Conservation (phyloP, 2,888 invertebrate genomes). For the Disparrhopalites patrizii region DNA sequence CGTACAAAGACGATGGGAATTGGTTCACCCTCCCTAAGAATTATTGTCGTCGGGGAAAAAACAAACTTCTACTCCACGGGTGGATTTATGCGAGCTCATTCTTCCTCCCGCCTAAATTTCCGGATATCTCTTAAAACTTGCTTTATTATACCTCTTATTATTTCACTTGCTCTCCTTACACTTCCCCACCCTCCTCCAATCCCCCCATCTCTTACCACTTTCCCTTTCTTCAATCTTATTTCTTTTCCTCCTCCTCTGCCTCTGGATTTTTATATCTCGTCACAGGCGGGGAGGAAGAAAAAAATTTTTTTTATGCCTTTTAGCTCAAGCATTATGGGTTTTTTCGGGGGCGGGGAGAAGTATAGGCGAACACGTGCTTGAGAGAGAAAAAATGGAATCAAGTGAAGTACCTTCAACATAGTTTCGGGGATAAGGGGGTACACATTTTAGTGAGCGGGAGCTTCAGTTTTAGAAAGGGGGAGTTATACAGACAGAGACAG, state of each 20-base stretch:
- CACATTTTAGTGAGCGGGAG: too few species aligned
- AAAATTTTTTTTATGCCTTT: neutral
- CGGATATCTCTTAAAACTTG: conserved; percentile 2
- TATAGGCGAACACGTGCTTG: too few species aligned
- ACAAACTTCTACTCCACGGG: conserved; percentile 9
- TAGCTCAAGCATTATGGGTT: neutral
- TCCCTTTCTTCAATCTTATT: too few species aligned
- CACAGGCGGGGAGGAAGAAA: too few species aligned
- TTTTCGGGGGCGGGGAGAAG: neutral
- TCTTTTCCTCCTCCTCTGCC: neutral
- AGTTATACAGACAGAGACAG: too few species aligned
- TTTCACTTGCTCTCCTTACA: neutral
- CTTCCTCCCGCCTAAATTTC: neutral
- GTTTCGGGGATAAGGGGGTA: too few species aligned
- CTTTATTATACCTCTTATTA: conserved; percentile 9
- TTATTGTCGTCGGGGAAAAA: neutral
- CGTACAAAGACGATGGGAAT: neutral
- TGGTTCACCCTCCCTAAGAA: neutral
- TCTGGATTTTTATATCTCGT: too few species aligned
- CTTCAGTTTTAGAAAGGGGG: too few species aligned
- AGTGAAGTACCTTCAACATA: too few species aligned
- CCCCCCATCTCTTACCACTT: neutral
- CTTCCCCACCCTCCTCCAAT: neutral
- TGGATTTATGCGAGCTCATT: conserved; percentile 1
- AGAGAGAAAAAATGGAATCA: too few species aligned